Percentiles rank a stretch among this genome's conserved stretches.
These are phyloP conservation scores for Alviniconcha marisindica DNA, from an alignment of 1,140 invertebrate species.

Conservation along the genomic window DNA sequence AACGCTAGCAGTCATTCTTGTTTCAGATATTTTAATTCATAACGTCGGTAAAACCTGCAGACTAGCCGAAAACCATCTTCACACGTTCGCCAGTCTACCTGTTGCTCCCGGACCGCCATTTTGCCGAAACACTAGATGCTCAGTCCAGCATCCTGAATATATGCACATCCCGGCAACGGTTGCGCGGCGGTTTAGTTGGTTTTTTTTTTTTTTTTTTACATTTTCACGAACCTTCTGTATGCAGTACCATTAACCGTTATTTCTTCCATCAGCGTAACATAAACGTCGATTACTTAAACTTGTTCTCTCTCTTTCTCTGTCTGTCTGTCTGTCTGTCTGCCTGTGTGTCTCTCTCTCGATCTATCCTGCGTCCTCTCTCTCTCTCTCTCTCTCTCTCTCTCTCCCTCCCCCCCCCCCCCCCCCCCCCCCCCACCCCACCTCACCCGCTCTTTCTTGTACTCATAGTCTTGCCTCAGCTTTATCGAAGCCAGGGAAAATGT, in stretches of 20 bases:
- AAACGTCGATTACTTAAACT: neutral
- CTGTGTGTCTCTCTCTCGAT: neutral
- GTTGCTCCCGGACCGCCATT: neutral
- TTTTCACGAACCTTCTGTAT: neutral
- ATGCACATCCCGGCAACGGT: too few species aligned
- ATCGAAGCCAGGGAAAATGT: too few species aligned
- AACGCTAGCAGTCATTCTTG: neutral
- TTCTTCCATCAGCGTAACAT: neutral
- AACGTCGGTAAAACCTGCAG: too few species aligned
- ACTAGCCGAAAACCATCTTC: too few species aligned
- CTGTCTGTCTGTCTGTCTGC: neutral
- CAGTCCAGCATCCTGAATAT: too few species aligned
- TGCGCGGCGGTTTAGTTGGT: too few species aligned
- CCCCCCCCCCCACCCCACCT: neutral
- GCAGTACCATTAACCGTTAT: neutral
- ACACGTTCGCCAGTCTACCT: too few species aligned
- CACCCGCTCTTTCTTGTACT: neutral
- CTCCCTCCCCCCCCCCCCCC: constrained; percentile 7
- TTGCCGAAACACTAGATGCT: neutral
- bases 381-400: constrained; percentile 31
- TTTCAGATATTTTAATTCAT: neutral
- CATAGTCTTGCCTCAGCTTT: too few species aligned
- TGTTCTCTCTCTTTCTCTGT: neutral
- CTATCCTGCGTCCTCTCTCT: constrained; percentile 18
- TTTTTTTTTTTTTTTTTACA: neutral